Percentiles rank a stretch among this genome's conserved stretches.
These are phyloP conservation scores for Otolemur crassicaudatus DNA, from an alignment of 2,797 vertebrate species.

Conservation along the genomic window DNA sequence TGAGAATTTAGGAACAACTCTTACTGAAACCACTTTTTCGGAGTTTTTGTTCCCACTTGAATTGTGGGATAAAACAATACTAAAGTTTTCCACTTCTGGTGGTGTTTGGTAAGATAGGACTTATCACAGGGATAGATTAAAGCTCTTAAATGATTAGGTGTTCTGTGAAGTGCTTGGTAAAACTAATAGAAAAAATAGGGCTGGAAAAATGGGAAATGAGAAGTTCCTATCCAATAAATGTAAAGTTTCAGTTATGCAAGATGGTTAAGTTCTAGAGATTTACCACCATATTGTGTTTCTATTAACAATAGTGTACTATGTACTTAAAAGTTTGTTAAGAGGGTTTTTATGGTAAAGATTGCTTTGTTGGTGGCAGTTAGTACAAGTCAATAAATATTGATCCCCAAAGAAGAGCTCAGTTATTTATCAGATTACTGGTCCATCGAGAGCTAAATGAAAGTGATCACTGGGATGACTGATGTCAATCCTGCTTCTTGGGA, in stretches of 20 bases:
- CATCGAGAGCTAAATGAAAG: no score
- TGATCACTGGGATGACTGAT: no score
- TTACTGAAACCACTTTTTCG: neutral
- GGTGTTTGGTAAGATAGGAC: neutral
- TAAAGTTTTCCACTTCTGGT: conserved; percentile 36
- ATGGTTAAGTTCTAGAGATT: neutral
- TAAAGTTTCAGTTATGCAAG: neutral
- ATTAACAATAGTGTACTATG: neutral
- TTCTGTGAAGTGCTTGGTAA: neutral
- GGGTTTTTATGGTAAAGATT: no score
- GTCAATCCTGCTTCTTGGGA: no score
- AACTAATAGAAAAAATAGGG: neutral
- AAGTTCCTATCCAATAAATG: neutral
- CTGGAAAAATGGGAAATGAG: no score
- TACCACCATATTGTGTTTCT: no score
- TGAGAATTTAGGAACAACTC: conserved; percentile 34
- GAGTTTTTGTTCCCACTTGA: conserved; percentile 54
- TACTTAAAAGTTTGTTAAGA: neutral
- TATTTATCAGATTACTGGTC: no score
- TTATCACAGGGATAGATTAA: neutral
- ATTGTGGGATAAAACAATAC: accelerated
- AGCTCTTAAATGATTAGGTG: neutral
- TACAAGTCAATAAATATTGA: no score
- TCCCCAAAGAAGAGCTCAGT: no score
- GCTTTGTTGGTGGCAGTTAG: no score